Percentiles rank a stretch among this genome's conserved stretches.
Evolutionary conservation across 2,888 invertebrate genomes (phyloP).

Genomic region (Glyphotaelius pellucidus): DNA sequence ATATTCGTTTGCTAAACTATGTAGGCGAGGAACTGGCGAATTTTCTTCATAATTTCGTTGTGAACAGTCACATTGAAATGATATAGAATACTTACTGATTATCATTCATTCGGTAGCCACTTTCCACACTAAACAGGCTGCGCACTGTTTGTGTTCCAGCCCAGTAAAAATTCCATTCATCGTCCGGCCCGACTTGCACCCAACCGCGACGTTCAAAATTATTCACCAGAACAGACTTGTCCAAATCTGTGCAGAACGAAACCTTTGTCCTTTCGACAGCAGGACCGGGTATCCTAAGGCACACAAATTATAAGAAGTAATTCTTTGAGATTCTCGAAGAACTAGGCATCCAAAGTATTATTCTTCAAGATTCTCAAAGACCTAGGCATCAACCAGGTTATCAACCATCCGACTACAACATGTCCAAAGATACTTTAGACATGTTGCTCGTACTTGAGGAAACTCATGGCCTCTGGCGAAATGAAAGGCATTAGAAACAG

Average conservation of each 20-base stretch:
- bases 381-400: background rate
- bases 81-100: constrained; percentile 83
- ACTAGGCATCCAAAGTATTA: background rate
- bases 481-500: background rate
- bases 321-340: background rate
- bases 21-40: too few species aligned
- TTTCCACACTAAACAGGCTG: constrained; percentile 93
- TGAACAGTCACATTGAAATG: background rate
- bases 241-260: constrained; percentile 90
- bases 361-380: background rate
- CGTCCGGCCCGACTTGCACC: constrained; percentile 91
- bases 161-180: constrained; percentile 98
- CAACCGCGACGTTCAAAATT: constrained; percentile 96
- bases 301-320: constrained; percentile 4
- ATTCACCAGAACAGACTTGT: constrained; percentile 93
- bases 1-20: too few species aligned
- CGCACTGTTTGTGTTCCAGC: constrained; percentile 94
- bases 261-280: constrained; percentile 77
- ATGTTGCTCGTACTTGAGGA: background rate
- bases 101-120: constrained; percentile 93
- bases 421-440: background rate
- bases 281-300: constrained; percentile 70
- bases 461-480: too few species aligned
- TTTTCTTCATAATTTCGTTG: too few species aligned
- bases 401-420: background rate